Percentiles rank a stretch among this genome's conserved stretches.
Conservation (phyloP, 2,113 vertebrate species). For the Sebastes schlegelii region DNA sequence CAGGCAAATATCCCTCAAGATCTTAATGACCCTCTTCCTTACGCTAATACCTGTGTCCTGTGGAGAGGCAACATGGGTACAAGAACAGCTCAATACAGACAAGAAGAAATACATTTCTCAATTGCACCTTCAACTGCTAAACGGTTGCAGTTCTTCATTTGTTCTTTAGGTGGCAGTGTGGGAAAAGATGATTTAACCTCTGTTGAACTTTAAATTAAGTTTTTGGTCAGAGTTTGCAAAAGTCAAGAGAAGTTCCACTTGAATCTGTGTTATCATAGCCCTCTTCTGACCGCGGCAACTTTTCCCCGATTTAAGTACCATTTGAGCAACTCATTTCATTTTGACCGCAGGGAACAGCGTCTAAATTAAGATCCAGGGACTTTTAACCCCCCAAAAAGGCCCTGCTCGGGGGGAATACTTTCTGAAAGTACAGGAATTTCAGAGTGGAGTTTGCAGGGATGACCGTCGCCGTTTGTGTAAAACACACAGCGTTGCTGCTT, state of each 20-base stretch:
- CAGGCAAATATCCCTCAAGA: conserved; percentile 97
- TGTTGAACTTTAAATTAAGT: conserved; percentile 41
- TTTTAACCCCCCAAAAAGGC: too few species aligned
- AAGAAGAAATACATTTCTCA: background rate
- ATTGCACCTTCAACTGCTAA: background rate
- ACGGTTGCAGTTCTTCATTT: conserved; percentile 31
- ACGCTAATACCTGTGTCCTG: conserved; percentile 99
- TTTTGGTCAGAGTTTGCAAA: background rate
- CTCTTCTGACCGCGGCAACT: too few species aligned
- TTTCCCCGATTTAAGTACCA: too few species aligned
- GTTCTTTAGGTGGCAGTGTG: conserved; percentile 45
- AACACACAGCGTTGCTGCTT: too few species aligned
- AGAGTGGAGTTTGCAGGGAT: too few species aligned
- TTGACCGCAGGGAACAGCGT: too few species aligned
- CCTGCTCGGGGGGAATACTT: too few species aligned
- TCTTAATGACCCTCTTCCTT: conserved; percentile 98
- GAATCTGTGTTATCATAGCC: background rate
- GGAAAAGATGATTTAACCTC: conserved; percentile 34
- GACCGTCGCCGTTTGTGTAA: too few species aligned
- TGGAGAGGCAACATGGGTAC: conserved; percentile 8
- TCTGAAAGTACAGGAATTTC: too few species aligned
- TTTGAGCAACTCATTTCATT: too few species aligned
- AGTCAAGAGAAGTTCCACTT: background rate
- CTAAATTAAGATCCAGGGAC: too few species aligned
- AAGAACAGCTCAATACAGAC: background rate